phyloP scores from a whole-genome alignment of 2,797 vertebrate species.

The Acanthurus lineatus region DNA sequence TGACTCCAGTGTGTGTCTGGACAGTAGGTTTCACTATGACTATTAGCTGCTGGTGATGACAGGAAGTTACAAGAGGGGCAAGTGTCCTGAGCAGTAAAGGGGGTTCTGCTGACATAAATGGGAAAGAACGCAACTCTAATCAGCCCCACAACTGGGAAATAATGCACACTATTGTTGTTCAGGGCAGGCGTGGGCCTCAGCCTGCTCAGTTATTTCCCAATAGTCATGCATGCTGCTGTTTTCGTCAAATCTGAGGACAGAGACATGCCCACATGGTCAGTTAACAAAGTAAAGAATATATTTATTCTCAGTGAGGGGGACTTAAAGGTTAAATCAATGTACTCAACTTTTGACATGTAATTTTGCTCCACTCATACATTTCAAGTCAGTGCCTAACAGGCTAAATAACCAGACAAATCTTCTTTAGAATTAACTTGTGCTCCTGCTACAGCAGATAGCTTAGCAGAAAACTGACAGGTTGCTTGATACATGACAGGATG shows the following conservation, averaged over 20 bases:
- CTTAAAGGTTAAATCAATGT: conserved; percentile 44
- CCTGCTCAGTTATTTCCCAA: conserved; percentile 80
- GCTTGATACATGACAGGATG: conserved; percentile 79
- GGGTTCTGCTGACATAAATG: conserved; percentile 83
- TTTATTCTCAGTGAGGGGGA: conserved; percentile 16
- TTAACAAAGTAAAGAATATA: conserved; percentile 38
- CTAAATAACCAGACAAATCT: conserved; percentile 17
- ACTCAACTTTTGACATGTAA: neutral
- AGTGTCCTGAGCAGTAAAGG: conserved; percentile 76
- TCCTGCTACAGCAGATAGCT: conserved; percentile 23
- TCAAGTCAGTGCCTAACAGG: neutral
- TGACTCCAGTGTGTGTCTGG: conserved; percentile 5
- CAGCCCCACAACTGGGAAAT: conserved; percentile 82
- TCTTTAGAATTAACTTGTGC: neutral
- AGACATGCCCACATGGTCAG: conserved; percentile 48
- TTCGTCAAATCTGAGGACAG: conserved; percentile 55
- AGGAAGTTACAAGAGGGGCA: conserved; percentile 75
- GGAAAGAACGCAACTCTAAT: conserved; percentile 86
- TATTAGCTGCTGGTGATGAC: conserved; percentile 62
- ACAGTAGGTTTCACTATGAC: conserved; percentile 32
- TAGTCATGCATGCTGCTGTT: conserved; percentile 67
- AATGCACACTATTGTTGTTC: conserved; percentile 86
- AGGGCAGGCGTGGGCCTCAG: conserved; percentile 78
- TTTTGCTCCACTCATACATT: conserved; percentile 4
- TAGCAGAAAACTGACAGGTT: conserved; percentile 55